Evolutionary conservation across 35 echinoderm and acorn worm genomes (phyloP).

Genomic region (Nesometra sesokonis): DNA sequence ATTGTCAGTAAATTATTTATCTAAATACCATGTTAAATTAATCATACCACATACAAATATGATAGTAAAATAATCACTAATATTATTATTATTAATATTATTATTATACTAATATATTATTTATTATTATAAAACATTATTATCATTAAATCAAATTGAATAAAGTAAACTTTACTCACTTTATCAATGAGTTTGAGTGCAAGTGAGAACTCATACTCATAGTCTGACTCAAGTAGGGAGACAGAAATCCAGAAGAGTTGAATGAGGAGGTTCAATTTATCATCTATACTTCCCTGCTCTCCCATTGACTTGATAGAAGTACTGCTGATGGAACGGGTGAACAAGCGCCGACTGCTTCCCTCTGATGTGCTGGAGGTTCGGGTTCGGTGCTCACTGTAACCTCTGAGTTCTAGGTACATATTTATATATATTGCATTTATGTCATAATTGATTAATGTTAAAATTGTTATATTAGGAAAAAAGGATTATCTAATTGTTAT

Average conservation of each 20-base stretch:
- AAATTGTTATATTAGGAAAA: no score
- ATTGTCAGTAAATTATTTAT: no score
- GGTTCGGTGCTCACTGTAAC: slow-evolving; percentile 60
- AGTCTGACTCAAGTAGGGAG: slow-evolving; percentile 83
- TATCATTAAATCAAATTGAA: background rate
- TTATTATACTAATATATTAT: no score
- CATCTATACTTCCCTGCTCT: slow-evolving; percentile 56
- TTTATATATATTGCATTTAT: background rate
- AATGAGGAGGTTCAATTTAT: slow-evolving; percentile 49
- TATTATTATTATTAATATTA: no score
- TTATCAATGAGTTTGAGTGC: slow-evolving; percentile 78
- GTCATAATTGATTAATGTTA: no score
- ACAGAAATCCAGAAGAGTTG: slow-evolving; percentile 97
- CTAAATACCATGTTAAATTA: no score
- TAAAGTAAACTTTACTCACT: slow-evolving; percentile 10
- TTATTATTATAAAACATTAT: no score
- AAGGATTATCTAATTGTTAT: no score
- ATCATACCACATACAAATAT: no score
- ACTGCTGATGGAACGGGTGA: slow-evolving; percentile 42
- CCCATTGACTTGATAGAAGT: slow-evolving; percentile 70
- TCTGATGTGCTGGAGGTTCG: slow-evolving; percentile 73
- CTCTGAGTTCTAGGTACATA: slow-evolving; percentile 35
- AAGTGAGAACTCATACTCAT: slow-evolving; percentile 93
- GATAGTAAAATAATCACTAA: no score
- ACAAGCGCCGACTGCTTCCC: slow-evolving; percentile 40